Evolutionary conservation across 2,113 vertebrate genomes (phyloP).

Genomic region (Ptyas mucosa): DNA sequence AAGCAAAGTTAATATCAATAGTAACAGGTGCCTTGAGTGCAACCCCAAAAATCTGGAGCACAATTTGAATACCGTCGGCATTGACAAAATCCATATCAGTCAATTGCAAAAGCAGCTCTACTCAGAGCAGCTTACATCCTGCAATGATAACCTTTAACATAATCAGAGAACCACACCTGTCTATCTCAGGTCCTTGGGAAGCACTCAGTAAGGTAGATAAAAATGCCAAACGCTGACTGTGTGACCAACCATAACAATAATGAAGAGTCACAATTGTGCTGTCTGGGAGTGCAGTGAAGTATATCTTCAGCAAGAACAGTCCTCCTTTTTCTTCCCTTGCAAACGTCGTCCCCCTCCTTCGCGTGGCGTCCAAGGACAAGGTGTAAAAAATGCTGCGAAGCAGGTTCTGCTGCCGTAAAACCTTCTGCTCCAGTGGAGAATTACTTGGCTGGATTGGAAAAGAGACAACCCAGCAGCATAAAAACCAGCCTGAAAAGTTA

Average conservation of each 20-base stretch:
- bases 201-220: background rate
- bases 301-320: background rate
- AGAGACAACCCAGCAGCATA: background rate
- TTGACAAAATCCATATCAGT: too few species aligned
- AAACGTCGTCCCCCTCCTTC: background rate
- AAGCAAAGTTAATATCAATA: too few species aligned
- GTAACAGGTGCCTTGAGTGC: too few species aligned
- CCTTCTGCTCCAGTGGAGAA: background rate
- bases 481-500: background rate
- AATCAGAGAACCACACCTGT: background rate
- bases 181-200: background rate
- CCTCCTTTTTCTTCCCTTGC: background rate
- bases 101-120: too few species aligned
- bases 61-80: too few species aligned
- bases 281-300: background rate
- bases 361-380: background rate
- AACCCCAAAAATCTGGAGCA: too few species aligned
- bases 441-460: background rate
- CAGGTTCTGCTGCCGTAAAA: background rate
- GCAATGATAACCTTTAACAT: background rate
- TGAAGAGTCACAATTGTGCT: background rate
- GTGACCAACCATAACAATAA: background rate
- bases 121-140: too few species aligned
- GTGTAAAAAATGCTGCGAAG: background rate
- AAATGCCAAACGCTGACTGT: background rate